Percentiles rank a stretch among this genome's conserved stretches.
These are phyloP conservation scores for Morone saxatilis DNA, from an alignment of 2,113 vertebrate genomes.

Conservation along the genomic window DNA sequence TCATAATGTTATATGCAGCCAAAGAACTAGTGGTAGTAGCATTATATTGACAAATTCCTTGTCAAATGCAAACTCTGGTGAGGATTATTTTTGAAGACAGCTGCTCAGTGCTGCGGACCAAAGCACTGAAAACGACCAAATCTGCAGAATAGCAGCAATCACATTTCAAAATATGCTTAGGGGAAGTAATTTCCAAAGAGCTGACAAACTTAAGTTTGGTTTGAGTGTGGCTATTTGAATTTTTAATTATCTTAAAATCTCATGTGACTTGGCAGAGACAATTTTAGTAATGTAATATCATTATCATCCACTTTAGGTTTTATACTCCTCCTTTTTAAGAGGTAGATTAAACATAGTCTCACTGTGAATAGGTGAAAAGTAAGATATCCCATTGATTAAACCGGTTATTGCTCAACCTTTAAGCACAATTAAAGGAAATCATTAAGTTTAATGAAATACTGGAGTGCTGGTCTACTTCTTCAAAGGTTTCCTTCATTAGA, in stretches of 20 bases:
- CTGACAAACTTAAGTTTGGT: neutral
- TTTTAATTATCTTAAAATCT: slow-evolving; percentile 19
- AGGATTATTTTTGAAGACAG: slow-evolving; percentile 4
- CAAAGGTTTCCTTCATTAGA: slow-evolving; percentile 71
- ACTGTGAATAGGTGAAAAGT: slow-evolving; percentile 11
- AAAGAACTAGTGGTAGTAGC: neutral
- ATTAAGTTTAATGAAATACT: slow-evolving; percentile 78
- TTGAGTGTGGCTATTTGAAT: slow-evolving; percentile 9
- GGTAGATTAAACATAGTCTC: slow-evolving; percentile 8
- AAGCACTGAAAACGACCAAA: neutral
- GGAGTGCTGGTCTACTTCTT: slow-evolving; percentile 44
- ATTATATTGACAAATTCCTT: neutral
- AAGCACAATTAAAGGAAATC: slow-evolving; percentile 78
- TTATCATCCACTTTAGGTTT: neutral
- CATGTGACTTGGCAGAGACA: slow-evolving; percentile 3
- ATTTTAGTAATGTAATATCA: slow-evolving; percentile 2
- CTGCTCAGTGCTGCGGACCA: neutral
- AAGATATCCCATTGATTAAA: slow-evolving; percentile 41
- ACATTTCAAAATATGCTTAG: slow-evolving; percentile 11
- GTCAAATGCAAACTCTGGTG: neutral
- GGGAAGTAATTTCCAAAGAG: slow-evolving; percentile 2
- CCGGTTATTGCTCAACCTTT: slow-evolving; percentile 61
- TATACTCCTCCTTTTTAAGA: neutral
- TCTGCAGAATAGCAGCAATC: neutral
- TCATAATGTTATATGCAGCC: neutral